These are phyloP conservation scores for Polyergus mexicanus DNA, from an alignment of 1,140 invertebrate species.

Conservation along the genomic window DNA sequence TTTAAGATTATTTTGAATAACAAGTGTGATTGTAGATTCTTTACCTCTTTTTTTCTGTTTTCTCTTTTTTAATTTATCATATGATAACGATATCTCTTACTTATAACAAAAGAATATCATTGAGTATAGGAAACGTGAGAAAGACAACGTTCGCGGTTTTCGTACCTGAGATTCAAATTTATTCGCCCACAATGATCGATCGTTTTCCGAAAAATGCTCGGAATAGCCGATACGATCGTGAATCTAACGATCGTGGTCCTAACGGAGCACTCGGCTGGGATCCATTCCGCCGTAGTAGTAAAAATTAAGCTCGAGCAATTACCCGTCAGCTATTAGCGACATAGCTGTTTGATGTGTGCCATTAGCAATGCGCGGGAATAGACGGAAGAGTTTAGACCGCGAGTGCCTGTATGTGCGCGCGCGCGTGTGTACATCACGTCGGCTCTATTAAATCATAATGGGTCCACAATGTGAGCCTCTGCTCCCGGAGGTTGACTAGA, in stretches of 20 bases:
- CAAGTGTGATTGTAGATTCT: neutral
- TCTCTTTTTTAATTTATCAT: neutral
- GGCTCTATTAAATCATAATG: conserved; percentile 84
- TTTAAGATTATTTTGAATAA: conserved; percentile 38
- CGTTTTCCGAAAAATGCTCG: neutral
- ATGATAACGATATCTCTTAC: neutral
- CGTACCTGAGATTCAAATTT: neutral
- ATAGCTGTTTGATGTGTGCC: conserved; percentile 80
- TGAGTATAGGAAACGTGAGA: too few species aligned
- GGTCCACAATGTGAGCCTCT: conserved; percentile 82
- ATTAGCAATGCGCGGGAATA: conserved; percentile 81
- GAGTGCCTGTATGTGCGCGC: conserved; percentile 70
- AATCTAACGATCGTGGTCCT: neutral
- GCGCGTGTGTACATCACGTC: conserved; percentile 79
- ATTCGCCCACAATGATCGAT: neutral
- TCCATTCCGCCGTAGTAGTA: conserved; percentile 20
- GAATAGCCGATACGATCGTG: neutral
- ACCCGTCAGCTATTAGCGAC: conserved; percentile 81
- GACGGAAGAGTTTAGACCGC: conserved; percentile 78
- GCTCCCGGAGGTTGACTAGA: conserved; percentile 74
- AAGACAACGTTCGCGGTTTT: neutral
- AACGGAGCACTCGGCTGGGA: neutral
- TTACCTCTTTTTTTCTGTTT: neutral
- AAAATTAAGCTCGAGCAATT: conserved; percentile 84
- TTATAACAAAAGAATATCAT: neutral